These are phyloP conservation scores for Chrysodeixis includens DNA, from an alignment of 2,888 invertebrate genomes.

Conservation along the genomic window DNA sequence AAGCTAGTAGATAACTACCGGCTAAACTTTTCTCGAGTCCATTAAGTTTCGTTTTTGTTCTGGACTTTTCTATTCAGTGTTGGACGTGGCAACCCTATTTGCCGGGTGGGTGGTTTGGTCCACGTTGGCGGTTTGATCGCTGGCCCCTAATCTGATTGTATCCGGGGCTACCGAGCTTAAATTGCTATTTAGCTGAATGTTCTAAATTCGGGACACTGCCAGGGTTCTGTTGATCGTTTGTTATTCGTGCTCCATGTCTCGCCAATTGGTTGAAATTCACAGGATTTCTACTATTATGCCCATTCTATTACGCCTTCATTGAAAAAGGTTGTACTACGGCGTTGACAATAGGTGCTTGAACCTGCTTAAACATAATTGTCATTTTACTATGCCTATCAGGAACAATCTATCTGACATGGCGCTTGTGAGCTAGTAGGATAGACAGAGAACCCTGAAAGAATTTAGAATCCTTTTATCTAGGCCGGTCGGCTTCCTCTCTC, in stretches of 20 bases:
- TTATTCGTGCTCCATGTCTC: slow-evolving; percentile 14
- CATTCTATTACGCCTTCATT: neutral
- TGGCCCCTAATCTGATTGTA: slow-evolving; percentile 43
- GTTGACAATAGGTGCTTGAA: no score
- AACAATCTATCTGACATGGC: no score
- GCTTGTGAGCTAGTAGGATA: no score
- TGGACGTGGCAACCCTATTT: slow-evolving; percentile 23
- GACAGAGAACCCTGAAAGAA: no score
- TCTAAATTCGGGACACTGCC: slow-evolving; percentile 24
- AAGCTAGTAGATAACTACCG: neutral
- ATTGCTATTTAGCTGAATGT: slow-evolving; percentile 51
- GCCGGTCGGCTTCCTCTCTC: no score
- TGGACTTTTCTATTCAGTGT: slow-evolving; percentile 20
- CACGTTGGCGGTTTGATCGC: slow-evolving; percentile 27
- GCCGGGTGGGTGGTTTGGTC: slow-evolving; percentile 17
- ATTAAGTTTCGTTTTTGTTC: slow-evolving; percentile 13
- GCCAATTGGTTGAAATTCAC: neutral
- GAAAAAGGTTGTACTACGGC: neutral
- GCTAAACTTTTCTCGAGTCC: neutral
- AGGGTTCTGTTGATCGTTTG: slow-evolving; percentile 24
- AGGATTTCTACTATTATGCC: neutral
- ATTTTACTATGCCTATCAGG: no score
- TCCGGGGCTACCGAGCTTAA: slow-evolving; percentile 34
- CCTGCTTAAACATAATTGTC: no score
- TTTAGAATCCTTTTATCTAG: no score